Evolutionary conservation across 2,888 invertebrate species (phyloP), one percentile per base, ranked within the genome.

Genomic region (Leptinotarsa rubiginosa): DNA sequence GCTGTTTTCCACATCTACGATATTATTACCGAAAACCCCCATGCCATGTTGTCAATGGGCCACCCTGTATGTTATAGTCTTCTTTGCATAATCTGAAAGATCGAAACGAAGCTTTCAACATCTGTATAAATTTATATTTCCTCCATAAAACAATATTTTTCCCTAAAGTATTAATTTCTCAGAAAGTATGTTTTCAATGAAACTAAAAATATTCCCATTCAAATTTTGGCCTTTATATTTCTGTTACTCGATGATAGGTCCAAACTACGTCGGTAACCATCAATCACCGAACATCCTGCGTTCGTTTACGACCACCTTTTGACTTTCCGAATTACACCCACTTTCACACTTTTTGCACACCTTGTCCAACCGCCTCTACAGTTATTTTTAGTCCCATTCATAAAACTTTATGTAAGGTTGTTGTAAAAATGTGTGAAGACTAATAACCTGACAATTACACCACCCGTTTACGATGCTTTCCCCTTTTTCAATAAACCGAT

Each of bases 351-450:
- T 74, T 74, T 75, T 75, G 65, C 71, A 54, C 71, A 71, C 71
- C 74, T 74, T 74, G 47, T 62, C 22, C 20, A 25, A 66, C 75
- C 75, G 66, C 66, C 75, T 65, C 69, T 20, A 65, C 73, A 49
- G 75, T 56, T 75, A 75, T 75, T 67, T 75, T 75, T 75, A 75
- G 72, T 69, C 22, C 69, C 75, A 75, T 75, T 75, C 75, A 75
- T 75, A 69, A 75, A 75, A 49, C 20, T 59, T 68, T 70, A 56
- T 49, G 70, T 70, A 67, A 65, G 68, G 47, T 59, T 47, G 64
- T 59, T 71, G 52, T 68, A 50, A 65, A 75, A 75, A 75, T 68
- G 75, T 72, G 75, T 69, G 72, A 75, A 75, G 62, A 68, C 72
- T 72, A 64, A 68, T 25, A 25, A 31, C 47, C 68, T 68, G 31